These are phyloP conservation scores for Prenolepis imparis DNA, from an alignment of 2,888 invertebrate species.

Conservation along the genomic window DNA sequence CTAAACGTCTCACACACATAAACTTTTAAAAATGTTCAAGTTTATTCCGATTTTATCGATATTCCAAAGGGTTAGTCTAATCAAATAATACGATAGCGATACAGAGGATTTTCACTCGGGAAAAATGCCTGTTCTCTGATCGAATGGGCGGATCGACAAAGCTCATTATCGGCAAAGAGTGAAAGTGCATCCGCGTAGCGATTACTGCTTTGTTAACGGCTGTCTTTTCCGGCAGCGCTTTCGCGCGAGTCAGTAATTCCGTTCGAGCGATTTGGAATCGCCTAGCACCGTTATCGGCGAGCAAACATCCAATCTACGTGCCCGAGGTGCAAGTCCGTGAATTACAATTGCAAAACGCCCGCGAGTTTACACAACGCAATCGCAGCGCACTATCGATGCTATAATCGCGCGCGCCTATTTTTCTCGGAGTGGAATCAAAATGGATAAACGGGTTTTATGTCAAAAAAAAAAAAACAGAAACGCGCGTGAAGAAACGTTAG, in stretches of 20 bases:
- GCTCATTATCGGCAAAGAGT: constrained; percentile 60
- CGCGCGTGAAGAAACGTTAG: background rate
- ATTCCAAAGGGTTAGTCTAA: background rate
- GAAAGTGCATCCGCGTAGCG: constrained; percentile 66
- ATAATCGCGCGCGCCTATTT: constrained; percentile 21
- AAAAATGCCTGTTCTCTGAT: constrained; percentile 12
- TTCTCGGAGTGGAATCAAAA: constrained; percentile 27
- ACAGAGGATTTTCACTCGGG: background rate
- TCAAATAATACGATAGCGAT: background rate
- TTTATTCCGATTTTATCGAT: background rate
- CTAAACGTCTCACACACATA: no score
- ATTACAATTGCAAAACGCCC: constrained; percentile 51
- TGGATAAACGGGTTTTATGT: constrained; percentile 13
- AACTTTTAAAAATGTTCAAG: no score
- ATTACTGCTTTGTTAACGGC: constrained; percentile 49
- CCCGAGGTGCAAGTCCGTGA: constrained; percentile 33
- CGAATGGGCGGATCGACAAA: constrained; percentile 33
- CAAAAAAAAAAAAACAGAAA: background rate
- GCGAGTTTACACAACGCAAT: constrained; percentile 32
- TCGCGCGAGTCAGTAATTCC: constrained; percentile 31
- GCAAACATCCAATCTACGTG: constrained; percentile 48
- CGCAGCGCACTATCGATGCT: constrained; percentile 30
- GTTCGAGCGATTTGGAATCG: constrained; percentile 31
- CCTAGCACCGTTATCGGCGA: background rate
- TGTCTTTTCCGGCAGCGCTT: constrained; percentile 52